phyloP scores from a whole-genome alignment of 1,140 invertebrate species.

The Drosophila guanche region DNA sequence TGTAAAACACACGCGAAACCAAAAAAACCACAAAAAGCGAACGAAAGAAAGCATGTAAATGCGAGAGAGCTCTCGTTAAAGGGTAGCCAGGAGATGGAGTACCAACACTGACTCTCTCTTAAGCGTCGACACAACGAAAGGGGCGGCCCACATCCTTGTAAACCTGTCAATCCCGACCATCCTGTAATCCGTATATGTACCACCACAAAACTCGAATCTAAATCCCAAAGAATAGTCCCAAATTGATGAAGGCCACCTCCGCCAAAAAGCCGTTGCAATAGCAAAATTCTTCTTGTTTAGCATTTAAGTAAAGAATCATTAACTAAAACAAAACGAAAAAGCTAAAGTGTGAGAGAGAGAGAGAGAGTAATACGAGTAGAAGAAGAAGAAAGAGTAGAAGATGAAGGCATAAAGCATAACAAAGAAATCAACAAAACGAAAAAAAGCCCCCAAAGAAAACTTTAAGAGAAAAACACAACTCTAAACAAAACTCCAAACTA shows the following conservation, averaged over 20 bases:
- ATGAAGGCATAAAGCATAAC: slow-evolving; percentile 64
- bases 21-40: slow-evolving; percentile 20
- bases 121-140: slow-evolving; percentile 64
- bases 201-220: slow-evolving; percentile 7
- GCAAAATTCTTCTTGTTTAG: slow-evolving; percentile 79
- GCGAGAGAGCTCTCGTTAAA: not conserved
- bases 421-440: slow-evolving; percentile 67
- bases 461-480: slow-evolving; percentile 40
- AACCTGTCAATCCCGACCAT: not conserved
- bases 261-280: slow-evolving; percentile 65
- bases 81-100: slow-evolving; percentile 1
- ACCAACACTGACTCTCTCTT: slow-evolving; percentile 12
- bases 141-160: slow-evolving; percentile 14
- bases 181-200: not conserved
- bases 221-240: slow-evolving; percentile 1
- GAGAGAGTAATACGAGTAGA: slow-evolving; percentile 23
- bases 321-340: slow-evolving; percentile 20
- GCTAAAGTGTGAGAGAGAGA: not conserved
- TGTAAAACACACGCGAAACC: slow-evolving; percentile 65
- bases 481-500: slow-evolving; percentile 48
- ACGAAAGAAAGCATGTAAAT: slow-evolving; percentile 4
- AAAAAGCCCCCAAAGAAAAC: slow-evolving; percentile 11
- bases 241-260: slow-evolving; percentile 2
- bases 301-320: slow-evolving; percentile 68
- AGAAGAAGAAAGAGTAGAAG: slow-evolving; percentile 18